Percentiles rank a stretch among this genome's conserved stretches.
Evolutionary conservation across 2,888 invertebrate genomes (phyloP).

Genomic region (Lasioglossum oenotherae): DNA sequence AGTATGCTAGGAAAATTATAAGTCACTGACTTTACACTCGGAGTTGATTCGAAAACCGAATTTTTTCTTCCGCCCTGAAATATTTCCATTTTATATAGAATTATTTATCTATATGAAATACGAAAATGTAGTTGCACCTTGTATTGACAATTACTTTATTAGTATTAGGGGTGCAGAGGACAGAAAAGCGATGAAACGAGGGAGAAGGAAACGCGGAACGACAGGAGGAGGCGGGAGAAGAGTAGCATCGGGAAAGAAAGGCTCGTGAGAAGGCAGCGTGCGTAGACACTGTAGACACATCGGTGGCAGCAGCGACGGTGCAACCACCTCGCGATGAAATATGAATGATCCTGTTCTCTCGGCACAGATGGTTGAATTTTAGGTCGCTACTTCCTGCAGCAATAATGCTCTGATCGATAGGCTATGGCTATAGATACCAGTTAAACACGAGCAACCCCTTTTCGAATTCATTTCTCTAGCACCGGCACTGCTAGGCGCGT

Average conservation of each 20-base stretch:
- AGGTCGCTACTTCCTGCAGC: constrained; percentile 74
- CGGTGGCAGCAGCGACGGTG: constrained; percentile 59
- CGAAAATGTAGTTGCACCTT: not conserved
- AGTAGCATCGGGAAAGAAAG: constrained; percentile 30
- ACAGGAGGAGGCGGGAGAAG: constrained; percentile 36
- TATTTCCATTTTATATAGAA: no score
- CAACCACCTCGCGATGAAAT: constrained; percentile 77
- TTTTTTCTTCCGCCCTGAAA: no score
- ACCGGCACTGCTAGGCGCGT: constrained; percentile 29
- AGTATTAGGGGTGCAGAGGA: not conserved
- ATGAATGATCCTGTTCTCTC: constrained; percentile 75
- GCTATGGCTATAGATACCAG: constrained; percentile 68
- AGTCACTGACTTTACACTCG: no score
- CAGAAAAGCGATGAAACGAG: not conserved
- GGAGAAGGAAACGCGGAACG: constrained; percentile 25
- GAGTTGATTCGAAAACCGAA: no score
- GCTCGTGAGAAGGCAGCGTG: constrained; percentile 20
- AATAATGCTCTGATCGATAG: constrained; percentile 74
- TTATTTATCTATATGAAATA: no score
- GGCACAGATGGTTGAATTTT: constrained; percentile 77
- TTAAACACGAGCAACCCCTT: constrained; percentile 68
- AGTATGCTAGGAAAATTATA: no score
- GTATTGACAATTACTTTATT: not conserved
- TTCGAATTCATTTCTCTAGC: constrained; percentile 71
- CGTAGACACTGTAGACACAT: constrained; percentile 20